Base-by-base conservation (phyloP, 23 tunicate species). In the Pegea sp. region DNA sequence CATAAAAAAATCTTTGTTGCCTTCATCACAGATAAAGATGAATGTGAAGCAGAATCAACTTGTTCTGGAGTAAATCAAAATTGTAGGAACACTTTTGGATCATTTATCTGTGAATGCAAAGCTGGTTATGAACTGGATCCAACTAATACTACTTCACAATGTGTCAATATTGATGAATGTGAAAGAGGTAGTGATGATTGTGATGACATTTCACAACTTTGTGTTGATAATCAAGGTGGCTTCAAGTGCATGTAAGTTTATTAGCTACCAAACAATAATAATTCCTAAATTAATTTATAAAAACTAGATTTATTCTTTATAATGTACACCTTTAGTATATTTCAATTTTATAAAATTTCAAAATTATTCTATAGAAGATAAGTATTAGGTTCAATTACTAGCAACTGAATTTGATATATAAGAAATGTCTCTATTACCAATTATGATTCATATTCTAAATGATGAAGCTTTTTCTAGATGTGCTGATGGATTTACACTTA, bases 141-240 rank as follows among this genome's bases (percentile, higher is more conserved):
- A n/a, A 16, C 26, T n/a, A 13, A 21, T 6, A 49, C 22, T 13
- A 26, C 25, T 4, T 21, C 54, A 5, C 5, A 49, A 5, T 49
- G 54, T 13, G 18, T 49, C 25, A 26, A 49, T 49, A 13, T 5
- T 5, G 18, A 49, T 13, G 54, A 68, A 49, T 68, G 74, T 27
- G 61, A 4, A 24, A 22, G 18, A 1, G 62, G 46, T 3, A 31
- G 29, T 11, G 46, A 38, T 38, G 46, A 49, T 24, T 49, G 54
- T 26, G 18, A 6, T 6, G 46, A 8, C 26, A 31, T 13, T 3
- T 22, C 56, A 2, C 2, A 21, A 13, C 2, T 2, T 16, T 52
- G 56, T 31, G 56, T n/a, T n/a, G 26, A 22, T 13, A 52, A 52
- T 6, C 26, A 52, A 8, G 2, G 2, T 6, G 26, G 56, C 26